Base-by-base conservation (phyloP, 92 coral and sea anemone genomes). In the Porites rus region DNA sequence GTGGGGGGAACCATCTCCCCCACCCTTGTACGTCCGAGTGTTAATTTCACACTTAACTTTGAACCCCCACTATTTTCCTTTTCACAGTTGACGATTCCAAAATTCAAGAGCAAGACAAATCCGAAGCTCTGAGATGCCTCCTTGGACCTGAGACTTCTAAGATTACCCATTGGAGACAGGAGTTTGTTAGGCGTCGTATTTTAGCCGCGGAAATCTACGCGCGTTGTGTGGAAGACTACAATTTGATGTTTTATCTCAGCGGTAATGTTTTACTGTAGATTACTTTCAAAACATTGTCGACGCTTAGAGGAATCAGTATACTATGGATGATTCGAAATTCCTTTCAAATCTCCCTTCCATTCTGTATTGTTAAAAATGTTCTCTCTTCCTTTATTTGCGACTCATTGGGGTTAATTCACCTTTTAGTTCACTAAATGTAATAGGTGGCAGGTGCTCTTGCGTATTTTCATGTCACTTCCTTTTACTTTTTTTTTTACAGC, bases 101-200 rank as follows among this genome's bases (percentile, higher is more conserved):
- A 1, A 25, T 25, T 14, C 62, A 56, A 56, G 12, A 61, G 13
- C 17, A 61, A n/a, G 65, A 61, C 6, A 61, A 61, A 9, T 61
- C 65, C 13, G 65, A 61, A 17, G 65, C 65, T 17, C 17, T 61
- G 65, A 17, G 17, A n/a, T 17, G 6, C 5, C 1, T 61, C 17
- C 16, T 8, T 21, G 16, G 58, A 2, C 6, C 51, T 20, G 52
- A 81, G 24, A 53, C 72, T 50, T 66, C 77, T 0, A 38, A 31
- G 9, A 75, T 73, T n/a, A 80, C 75, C 56, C 60, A 66, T 18
- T 82, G 87, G 87, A 82, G 72, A 17, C 87, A 82, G 54, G 87
- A 82, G 76, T 82, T 19, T 60, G 54, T 82, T 12, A 67, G 87
- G 43, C 87, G 58, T 19, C 63, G 87, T 25, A 59, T 82, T 1